phyloP scores from a whole-genome alignment of 2,113 vertebrate species.

The Cochlearius cochlearius region DNA sequence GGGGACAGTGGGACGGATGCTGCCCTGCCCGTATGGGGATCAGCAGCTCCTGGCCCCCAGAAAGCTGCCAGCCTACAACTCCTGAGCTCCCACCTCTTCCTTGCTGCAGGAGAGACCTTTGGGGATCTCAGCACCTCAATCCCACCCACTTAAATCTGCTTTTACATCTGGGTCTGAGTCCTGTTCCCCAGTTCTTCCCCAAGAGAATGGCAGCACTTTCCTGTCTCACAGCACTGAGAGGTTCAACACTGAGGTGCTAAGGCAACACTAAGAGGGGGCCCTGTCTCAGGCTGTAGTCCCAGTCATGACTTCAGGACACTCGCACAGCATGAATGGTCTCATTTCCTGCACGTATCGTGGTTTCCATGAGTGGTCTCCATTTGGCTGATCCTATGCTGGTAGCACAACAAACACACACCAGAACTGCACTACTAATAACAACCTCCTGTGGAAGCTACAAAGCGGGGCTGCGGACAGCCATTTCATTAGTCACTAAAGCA shows the following conservation, averaged over 20 bases:
- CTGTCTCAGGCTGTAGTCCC: neutral
- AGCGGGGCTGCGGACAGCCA: neutral
- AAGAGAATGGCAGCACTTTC: neutral
- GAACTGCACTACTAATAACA: neutral
- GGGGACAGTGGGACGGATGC: neutral
- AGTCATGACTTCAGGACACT: neutral
- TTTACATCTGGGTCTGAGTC: neutral
- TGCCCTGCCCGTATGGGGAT: neutral
- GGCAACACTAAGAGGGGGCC: neutral
- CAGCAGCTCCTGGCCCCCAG: neutral
- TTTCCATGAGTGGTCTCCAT: neutral
- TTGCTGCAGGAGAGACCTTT: neutral
- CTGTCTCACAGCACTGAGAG: neutral
- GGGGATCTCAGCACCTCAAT: neutral
- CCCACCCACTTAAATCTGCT: neutral
- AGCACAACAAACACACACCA: neutral
- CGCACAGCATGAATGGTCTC: neutral
- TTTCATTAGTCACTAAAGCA: neutral
- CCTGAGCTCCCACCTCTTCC: neutral
- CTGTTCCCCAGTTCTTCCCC: neutral
- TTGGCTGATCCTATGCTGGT: neutral
- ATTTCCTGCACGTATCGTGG: accelerated
- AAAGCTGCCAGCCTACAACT: neutral
- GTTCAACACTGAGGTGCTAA: neutral
- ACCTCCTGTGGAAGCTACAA: neutral